Evolutionary conservation across 2,888 invertebrate genomes (phyloP).

Genomic region (Heliconius aoede): DNA sequence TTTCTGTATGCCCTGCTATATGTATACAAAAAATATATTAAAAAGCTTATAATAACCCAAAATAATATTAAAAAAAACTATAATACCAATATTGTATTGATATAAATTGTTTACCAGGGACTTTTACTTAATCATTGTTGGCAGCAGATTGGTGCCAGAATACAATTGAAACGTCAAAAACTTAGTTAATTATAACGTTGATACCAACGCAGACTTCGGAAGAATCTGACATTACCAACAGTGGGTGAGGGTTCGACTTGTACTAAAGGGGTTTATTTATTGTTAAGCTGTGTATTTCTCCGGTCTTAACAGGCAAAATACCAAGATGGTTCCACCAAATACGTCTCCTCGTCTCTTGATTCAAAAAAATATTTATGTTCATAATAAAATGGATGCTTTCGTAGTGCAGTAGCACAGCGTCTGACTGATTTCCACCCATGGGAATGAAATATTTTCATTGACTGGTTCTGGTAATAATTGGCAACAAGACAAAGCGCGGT

Average conservation of each 20-base stretch:
- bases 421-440: not conserved
- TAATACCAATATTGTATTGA: not conserved
- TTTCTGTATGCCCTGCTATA: too few species aligned
- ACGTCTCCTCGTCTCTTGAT: not conserved
- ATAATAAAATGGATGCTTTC: not conserved
- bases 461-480: not conserved
- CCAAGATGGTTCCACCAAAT: too few species aligned
- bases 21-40: not conserved
- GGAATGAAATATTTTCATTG: not conserved
- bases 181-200: too few species aligned
- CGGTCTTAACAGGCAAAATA: too few species aligned
- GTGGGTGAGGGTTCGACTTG: not conserved
- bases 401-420: not conserved
- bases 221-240: not conserved
- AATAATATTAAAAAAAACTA: not conserved
- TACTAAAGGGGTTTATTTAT: not conserved
- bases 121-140: not conserved
- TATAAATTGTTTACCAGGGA: not conserved
- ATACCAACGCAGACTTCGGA: not conserved
- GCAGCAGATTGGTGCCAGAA: not conserved
- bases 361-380: not conserved
- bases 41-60: not conserved
- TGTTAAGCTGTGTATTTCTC: not conserved
- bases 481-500: not conserved
- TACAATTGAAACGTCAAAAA: not conserved